Base-by-base conservation (phyloP, 1,140 invertebrate genomes). In the Brevipalpus yothersi region DNA sequence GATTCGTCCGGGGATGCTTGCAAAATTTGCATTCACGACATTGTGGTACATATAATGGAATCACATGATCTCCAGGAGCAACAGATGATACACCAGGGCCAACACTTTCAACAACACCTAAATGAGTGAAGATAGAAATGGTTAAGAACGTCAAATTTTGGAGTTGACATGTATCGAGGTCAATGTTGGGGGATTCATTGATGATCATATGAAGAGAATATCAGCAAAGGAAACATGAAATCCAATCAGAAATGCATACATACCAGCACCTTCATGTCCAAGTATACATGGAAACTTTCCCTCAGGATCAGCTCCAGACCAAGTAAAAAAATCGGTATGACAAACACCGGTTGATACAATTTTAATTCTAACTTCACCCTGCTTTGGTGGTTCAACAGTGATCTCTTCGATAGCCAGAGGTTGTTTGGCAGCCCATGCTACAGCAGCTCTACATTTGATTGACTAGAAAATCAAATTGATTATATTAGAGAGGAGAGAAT, bases 21-120 rank as follows among this genome's bases (percentile, higher is more conserved):
- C 95, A 99, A 71, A 93, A 97, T 70, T 96, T 93, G 73, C 95
- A 99, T 8, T 90, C 81, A 47, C 82, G 77, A 71, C 94, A 99
- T 71, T 98, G 92, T 3, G 94, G 93, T 63, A 93, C 84, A 67
- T 96, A 98, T 31, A 94, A 71, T 9, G 93, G 93, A 63, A 99
- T 79, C 0, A 99, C 94, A 75, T 94, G 86, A 72, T 99, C 94
- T 62, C 93, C 90, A 61, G 80, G 75, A 67, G 83, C 75, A 51
- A 96, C 84, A 56, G 80, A 78, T 8, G 82, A 86, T 0, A 97
- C 92, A n/a, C 84, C 86, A 72, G 85, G 80, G 1, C 93, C 93
- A 60, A 96, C 77, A 72, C 88, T 93, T 72, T 96, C 93, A 13
- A 98, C 92, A 66, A 96, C 81, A 23, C 92, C 93, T 55, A 4